These are phyloP conservation scores for Myotis lucifugus DNA, from an alignment of 2,113 vertebrate species.

Conservation along the genomic window DNA sequence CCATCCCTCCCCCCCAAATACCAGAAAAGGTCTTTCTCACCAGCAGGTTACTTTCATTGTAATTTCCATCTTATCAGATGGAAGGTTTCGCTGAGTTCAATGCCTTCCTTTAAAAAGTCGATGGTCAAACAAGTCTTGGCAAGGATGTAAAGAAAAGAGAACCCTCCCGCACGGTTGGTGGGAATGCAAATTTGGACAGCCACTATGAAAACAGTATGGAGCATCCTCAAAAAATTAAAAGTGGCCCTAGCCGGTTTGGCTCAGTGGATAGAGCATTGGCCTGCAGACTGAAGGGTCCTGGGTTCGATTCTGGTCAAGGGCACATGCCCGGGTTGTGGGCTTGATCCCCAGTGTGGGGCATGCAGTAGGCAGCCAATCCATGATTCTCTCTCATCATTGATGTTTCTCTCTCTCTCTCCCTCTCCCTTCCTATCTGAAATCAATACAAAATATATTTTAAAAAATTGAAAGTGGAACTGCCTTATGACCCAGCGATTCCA, in stretches of 20 bases:
- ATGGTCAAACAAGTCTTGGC: not conserved
- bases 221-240: not conserved
- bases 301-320: too few relatives aligned
- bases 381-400: too few relatives aligned
- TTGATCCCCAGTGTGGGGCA: too few relatives aligned
- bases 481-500: not conserved
- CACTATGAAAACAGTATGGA: not conserved
- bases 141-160: not conserved
- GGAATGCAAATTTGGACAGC: not conserved
- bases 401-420: too few relatives aligned
- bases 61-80: not conserved
- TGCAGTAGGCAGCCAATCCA: too few relatives aligned
- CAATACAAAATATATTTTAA: not conserved
- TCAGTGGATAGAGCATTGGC: too few relatives aligned
- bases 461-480: not conserved
- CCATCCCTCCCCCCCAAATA: not conserved
- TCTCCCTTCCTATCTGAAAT: too few relatives aligned
- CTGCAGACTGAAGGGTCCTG: too few relatives aligned
- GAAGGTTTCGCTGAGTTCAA: not conserved
- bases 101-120: conserved; percentile 10
- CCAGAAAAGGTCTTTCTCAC: not conserved
- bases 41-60: not conserved
- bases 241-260: too few relatives aligned
- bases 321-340: too few relatives aligned
- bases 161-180: not conserved